Conservation (phyloP, 1,140 invertebrate genomes). For the Charaxes varanes region DNA sequence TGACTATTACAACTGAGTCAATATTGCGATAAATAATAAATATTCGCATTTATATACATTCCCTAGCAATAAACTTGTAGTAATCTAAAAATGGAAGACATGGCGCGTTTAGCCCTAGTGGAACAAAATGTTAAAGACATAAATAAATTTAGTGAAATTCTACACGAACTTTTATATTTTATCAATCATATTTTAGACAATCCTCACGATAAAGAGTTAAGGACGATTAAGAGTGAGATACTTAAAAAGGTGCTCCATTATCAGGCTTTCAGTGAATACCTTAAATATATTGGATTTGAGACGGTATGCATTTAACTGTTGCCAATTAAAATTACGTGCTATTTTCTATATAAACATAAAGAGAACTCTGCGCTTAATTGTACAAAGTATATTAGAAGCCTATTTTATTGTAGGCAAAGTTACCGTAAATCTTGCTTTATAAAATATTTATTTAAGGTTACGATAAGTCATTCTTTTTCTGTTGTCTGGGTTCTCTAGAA, state of each 20-base stretch:
- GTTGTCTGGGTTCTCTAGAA: too few relatives aligned
- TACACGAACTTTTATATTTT: constrained; percentile 37
- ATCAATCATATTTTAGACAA: constrained; percentile 53
- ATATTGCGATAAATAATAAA: constrained; percentile 18
- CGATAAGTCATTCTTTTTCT: too few relatives aligned
- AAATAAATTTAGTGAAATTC: constrained; percentile 40
- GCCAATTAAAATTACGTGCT: too few relatives aligned
- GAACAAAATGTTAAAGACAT: constrained; percentile 40
- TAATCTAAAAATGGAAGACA: constrained; percentile 51
- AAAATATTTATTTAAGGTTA: too few relatives aligned
- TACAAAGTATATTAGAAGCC: too few relatives aligned
- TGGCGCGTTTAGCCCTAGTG: constrained; percentile 49
- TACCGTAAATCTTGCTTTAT: too few relatives aligned
- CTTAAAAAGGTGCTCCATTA: constrained; percentile 29
- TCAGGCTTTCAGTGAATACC: constrained; percentile 41
- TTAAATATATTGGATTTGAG: constrained; percentile 55
- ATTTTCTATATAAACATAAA: too few relatives aligned
- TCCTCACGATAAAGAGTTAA: constrained; percentile 41
- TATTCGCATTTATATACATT: constrained; percentile 14
- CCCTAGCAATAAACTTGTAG: constrained; percentile 17
- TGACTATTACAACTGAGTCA: constrained; percentile 8
- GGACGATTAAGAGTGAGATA: constrained; percentile 33
- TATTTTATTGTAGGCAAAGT: too few relatives aligned
- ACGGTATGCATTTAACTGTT: too few relatives aligned
- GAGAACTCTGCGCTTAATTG: too few relatives aligned